Percentiles rank a stretch among this genome's conserved stretches.
Conservation (phyloP, 1,140 invertebrate genomes). For the Sitobion miscanthi region DNA sequence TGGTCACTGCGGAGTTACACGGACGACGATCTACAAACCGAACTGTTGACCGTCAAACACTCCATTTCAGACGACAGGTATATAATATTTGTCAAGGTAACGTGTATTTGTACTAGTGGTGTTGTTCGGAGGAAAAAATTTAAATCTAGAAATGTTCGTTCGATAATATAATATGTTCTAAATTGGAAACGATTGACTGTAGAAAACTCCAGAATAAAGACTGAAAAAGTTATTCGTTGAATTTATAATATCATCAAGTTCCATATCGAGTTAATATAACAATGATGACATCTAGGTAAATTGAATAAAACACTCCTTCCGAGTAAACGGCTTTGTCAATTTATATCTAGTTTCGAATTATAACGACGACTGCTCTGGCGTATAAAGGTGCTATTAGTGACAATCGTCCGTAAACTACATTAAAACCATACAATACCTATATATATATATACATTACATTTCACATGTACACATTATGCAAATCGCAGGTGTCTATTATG, state of each 20-base stretch:
- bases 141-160: neutral
- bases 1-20: conserved; percentile 66
- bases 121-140: neutral
- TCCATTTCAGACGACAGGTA: conserved; percentile 10
- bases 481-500: neutral
- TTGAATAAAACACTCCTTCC: neutral
- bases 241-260: neutral
- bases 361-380: neutral
- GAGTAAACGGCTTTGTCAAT: neutral
- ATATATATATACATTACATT: too few relatives aligned
- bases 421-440: neutral
- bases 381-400: neutral
- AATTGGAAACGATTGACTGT: neutral
- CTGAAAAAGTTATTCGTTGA: neutral
- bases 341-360: neutral
- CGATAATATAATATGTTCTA: too few relatives aligned
- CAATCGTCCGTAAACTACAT: neutral
- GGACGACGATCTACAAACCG: neutral
- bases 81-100: neutral
- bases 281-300: neutral
- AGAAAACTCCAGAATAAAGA: neutral
- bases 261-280: neutral
- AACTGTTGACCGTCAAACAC: neutral
- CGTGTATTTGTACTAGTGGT: neutral
- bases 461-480: neutral